Conservation (phyloP, 2,113 vertebrate genomes). For the Meles meles region DNA sequence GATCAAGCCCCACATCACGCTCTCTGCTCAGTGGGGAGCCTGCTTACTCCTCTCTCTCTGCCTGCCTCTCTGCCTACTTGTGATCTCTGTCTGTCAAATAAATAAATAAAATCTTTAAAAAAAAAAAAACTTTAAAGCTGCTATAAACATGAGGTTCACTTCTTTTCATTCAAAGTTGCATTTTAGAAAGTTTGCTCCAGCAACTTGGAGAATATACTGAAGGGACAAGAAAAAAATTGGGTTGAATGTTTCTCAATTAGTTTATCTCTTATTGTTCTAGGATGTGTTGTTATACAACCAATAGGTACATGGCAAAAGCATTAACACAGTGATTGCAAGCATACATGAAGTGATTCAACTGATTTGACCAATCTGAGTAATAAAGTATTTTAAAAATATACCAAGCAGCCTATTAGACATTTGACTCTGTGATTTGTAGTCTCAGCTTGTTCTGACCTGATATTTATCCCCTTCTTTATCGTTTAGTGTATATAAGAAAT, state of each 20-base stretch:
- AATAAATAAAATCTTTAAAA: too few relatives aligned
- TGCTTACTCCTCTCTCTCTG: too few relatives aligned
- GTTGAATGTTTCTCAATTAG: background rate
- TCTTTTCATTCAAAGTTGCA: background rate
- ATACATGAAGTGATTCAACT: background rate
- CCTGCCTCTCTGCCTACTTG: too few relatives aligned
- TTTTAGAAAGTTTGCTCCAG: background rate
- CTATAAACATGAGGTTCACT: background rate
- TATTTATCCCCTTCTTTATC: background rate
- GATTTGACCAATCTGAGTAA: background rate
- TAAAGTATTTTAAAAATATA: background rate
- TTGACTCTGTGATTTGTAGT: background rate
- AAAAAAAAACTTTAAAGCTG: too few relatives aligned
- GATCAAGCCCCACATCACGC: too few relatives aligned
- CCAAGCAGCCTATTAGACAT: background rate
- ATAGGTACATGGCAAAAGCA: background rate
- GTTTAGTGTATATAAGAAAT: background rate
- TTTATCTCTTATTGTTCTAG: background rate
- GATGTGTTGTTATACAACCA: background rate
- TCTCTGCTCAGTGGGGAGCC: too few relatives aligned
- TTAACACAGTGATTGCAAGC: background rate
- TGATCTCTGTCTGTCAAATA: too few relatives aligned
- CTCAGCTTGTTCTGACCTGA: background rate
- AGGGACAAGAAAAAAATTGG: background rate
- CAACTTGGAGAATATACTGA: background rate